Conservation (phyloP, 1,140 invertebrate genomes). For the Planococcus citri region DNA sequence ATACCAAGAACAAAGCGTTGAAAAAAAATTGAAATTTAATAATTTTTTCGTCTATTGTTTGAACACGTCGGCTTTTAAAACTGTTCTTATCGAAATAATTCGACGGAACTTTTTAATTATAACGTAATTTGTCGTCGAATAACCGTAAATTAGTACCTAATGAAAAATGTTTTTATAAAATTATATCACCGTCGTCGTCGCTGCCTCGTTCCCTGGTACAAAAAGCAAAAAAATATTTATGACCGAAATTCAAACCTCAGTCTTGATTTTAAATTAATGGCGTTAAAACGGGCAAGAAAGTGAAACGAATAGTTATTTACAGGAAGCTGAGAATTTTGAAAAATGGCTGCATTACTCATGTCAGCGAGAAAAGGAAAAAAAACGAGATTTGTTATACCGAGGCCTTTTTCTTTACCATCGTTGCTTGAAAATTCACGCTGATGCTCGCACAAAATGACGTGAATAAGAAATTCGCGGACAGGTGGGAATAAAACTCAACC, state of each 20-base stretch:
- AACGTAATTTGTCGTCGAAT: neutral
- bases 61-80: neutral
- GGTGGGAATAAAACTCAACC: neutral
- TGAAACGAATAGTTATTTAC: conserved; percentile 3
- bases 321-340: neutral
- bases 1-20: no score
- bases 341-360: conserved; percentile 2
- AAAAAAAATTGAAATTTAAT: neutral
- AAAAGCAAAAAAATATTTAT: neutral
- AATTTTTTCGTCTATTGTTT: neutral
- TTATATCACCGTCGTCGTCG: no score
- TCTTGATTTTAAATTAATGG: neutral
- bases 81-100: neutral
- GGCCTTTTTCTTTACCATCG: neutral
- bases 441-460: neutral
- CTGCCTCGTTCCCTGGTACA: neutral
- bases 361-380: neutral
- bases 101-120: neutral
- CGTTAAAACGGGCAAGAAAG: conserved; percentile 5
- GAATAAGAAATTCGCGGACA: neutral
- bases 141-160: neutral
- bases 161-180: no score
- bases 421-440: neutral
- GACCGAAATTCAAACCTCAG: neutral
- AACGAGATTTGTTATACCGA: neutral